Conservation (phyloP, 2,888 invertebrate species). For the Imbricaverruca yamaguchii region DNA sequence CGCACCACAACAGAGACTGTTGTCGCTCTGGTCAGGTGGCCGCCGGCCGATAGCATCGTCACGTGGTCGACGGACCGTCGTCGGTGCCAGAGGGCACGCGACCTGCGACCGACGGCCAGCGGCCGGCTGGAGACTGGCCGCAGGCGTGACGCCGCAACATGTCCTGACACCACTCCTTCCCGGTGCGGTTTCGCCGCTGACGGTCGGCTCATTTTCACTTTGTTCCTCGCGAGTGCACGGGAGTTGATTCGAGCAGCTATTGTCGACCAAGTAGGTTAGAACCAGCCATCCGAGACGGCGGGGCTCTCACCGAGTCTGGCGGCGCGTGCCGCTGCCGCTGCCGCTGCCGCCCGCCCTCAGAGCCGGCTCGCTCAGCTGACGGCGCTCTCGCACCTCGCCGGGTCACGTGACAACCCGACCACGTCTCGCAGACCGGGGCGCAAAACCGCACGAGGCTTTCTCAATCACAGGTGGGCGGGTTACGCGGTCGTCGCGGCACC, state of each 20-base stretch:
- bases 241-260: background rate
- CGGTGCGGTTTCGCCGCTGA: background rate
- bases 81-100: too few relatives aligned
- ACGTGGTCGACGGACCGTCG: too few relatives aligned
- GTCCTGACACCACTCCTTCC: too few relatives aligned
- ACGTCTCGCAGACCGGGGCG: background rate
- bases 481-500: too few relatives aligned
- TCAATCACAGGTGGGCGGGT: too few relatives aligned
- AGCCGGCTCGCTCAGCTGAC: background rate
- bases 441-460: too few relatives aligned
- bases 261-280: constrained; percentile 9
- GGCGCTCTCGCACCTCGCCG: background rate
- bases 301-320: background rate
- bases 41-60: too few relatives aligned
- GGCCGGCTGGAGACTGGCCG: too few relatives aligned
- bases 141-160: too few relatives aligned
- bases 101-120: too few relatives aligned
- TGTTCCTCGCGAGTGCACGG: background rate
- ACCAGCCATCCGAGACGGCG: background rate
- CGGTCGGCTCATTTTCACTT: background rate
- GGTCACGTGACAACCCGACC: background rate
- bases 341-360: background rate
- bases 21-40: too few relatives aligned
- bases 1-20: too few relatives aligned
- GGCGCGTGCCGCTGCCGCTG: background rate